Base-by-base conservation (phyloP, 2,113 vertebrate genomes). In the Crotophaga sulcirostris region DNA sequence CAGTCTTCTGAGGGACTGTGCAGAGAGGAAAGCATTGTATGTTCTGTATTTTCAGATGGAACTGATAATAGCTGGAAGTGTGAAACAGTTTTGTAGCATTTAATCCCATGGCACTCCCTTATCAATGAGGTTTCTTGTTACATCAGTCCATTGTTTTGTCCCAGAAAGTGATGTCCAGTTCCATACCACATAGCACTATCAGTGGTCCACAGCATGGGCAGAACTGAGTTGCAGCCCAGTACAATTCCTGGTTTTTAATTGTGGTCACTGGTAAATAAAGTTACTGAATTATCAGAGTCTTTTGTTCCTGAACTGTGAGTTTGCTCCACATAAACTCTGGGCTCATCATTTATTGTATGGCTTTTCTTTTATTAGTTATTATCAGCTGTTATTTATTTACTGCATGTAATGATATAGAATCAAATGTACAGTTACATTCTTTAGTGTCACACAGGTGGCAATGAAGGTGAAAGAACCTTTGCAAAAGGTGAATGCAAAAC, bases 141-240 rank as follows among this genome's bases (percentile, higher is more conserved):
- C 62, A 58, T 73, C 3, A 2, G 26, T 88, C 55, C 40, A 33
- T 14, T 54, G 4, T 23, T 82, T 79, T 64, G 44, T 62, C 51
- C 26, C 40, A 52, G 55, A 76, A 92, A 85, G 42, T 25, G 34
- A 34, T 2, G 25, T 45, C 17, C 42, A 64, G 34, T 55, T 85
- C 26, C 47, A 7, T 21, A n/a, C 15, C 3, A 3, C 33, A 36
- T 2, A 2, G 19, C 0, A 0, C 29, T 63, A 24, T 20, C 69
- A 72, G 36, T 0, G 0, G 13, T 31, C 79, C 49, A 54, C 15
- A 81, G 25, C 6, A 0, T 0, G 1, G 24, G 10, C 58, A 76
- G 47, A 82, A 45, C 13, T 0, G 0, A 18, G 8, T 10, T 6
- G 3, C 36, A 78, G 19, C 17, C 17, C 17, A n/a, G 25, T 21